Evolutionary conservation across 2,888 invertebrate species (phyloP).

Genomic region (Spodoptera littoralis): DNA sequence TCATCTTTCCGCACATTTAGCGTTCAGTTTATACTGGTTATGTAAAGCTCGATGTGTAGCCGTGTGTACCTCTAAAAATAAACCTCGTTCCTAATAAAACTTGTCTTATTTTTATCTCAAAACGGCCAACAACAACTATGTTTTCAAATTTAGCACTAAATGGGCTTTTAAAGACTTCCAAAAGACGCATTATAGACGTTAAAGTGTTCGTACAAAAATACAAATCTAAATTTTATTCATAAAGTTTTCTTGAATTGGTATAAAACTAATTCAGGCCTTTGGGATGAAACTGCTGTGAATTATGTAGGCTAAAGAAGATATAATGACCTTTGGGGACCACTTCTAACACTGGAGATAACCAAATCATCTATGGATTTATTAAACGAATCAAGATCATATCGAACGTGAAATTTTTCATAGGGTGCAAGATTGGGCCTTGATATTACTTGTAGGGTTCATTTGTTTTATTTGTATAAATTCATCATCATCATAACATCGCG

Average conservation of each 20-base stretch:
- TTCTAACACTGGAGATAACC: constrained; percentile 26
- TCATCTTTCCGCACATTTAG: too few species aligned
- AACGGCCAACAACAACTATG: background rate
- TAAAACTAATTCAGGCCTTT: constrained; percentile 39
- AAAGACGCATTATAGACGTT: constrained; percentile 12
- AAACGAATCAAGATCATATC: too few species aligned
- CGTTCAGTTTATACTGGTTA: too few species aligned
- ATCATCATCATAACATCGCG: too few species aligned
- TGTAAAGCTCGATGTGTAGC: too few species aligned
- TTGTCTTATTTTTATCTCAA: background rate
- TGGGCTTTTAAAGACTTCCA: constrained; percentile 28
- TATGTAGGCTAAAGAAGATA: constrained; percentile 22
- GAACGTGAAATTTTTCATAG: too few species aligned
- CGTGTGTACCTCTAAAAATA: too few species aligned
- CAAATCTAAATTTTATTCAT: constrained; percentile 44
- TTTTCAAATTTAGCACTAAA: constrained; percentile 35
- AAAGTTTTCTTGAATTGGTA: constrained; percentile 30
- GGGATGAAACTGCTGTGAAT: constrained; percentile 35
- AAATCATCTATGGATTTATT: constrained; percentile 1
- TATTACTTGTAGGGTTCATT: too few species aligned
- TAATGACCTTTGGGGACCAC: constrained; percentile 32
- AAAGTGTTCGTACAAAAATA: constrained; percentile 22
- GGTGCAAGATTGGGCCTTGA: too few species aligned
- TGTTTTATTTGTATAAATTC: too few species aligned
- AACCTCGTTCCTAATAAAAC: too few species aligned